A percentile compares a stretch with the other conserved stretches of the same genome.
These are phyloP conservation scores for Thaumatotibia leucotreta DNA, from an alignment of 1,140 invertebrate genomes.

Conservation along the genomic window DNA sequence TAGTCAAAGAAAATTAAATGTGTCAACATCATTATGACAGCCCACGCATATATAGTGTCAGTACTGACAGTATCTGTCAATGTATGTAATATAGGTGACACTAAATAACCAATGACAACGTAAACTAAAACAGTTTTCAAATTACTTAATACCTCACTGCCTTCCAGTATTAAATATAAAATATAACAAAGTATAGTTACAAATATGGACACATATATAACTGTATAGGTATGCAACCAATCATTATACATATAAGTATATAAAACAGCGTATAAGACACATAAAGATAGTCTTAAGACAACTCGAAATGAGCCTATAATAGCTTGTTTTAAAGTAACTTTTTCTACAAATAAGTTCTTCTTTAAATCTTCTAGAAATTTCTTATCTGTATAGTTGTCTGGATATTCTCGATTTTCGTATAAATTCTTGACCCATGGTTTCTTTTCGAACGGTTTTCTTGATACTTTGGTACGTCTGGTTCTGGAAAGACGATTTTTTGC, in stretches of 20 bases:
- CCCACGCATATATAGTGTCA: slow-evolving; percentile 96
- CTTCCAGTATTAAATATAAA: slow-evolving; percentile 69
- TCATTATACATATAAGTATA: slow-evolving; percentile 86
- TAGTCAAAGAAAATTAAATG: slow-evolving; percentile 97
- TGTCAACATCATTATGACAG: slow-evolving; percentile 90
- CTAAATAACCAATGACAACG: slow-evolving; percentile 87
- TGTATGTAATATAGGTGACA: slow-evolving; percentile 95
- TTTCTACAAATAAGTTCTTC: slow-evolving; percentile 88
- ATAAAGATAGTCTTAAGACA: slow-evolving; percentile 85
- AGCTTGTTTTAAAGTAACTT: slow-evolving; percentile 82
- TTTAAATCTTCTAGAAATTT: slow-evolving; percentile 90
- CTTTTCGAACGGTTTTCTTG: slow-evolving; percentile 39
- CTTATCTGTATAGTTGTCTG: slow-evolving; percentile 94
- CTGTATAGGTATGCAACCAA: slow-evolving; percentile 78
- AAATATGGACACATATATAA: slow-evolving; percentile 77
- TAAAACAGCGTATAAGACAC: slow-evolving; percentile 85
- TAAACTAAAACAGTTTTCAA: slow-evolving; percentile 86
- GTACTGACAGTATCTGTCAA: slow-evolving; percentile 97
- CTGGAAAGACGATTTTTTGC: slow-evolving; percentile 54
- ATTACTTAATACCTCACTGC: slow-evolving; percentile 56
- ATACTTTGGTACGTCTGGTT: slow-evolving; percentile 46
- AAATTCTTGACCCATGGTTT: slow-evolving; percentile 91
- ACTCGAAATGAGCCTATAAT: slow-evolving; percentile 85
- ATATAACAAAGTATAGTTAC: slow-evolving; percentile 79
- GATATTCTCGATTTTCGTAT: slow-evolving; percentile 90